Percentiles rank a stretch among this genome's conserved stretches.
Evolutionary conservation across 2,888 invertebrate species (phyloP).

Genomic region (Xanthia togata): DNA sequence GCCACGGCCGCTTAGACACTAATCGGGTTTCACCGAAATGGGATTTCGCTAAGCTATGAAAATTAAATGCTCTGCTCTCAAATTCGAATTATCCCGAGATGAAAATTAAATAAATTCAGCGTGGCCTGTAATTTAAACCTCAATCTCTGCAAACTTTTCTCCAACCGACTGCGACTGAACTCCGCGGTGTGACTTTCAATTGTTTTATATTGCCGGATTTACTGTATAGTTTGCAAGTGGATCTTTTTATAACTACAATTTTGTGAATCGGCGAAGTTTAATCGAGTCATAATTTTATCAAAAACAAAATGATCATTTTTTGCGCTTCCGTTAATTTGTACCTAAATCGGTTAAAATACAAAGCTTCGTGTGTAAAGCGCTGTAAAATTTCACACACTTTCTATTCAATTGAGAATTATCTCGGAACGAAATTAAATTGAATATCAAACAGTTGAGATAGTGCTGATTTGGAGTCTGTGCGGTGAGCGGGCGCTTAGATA

Average conservation of each 20-base stretch:
- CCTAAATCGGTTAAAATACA: conserved; percentile 32
- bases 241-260: conserved; percentile 35
- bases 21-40: conserved; percentile 82
- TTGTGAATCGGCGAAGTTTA: conserved; percentile 30
- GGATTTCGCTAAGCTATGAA: conserved; percentile 83
- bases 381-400: conserved; percentile 53
- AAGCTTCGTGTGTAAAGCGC: conserved; percentile 21
- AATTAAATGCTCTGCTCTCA: conserved; percentile 81
- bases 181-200: conserved; percentile 68
- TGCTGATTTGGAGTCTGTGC: conserved; percentile 80
- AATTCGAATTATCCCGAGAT: conserved; percentile 81
- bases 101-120: conserved; percentile 82
- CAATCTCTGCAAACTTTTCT: conserved; percentile 76
- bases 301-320: conserved; percentile 44
- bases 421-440: conserved; percentile 78
- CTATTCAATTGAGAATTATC: conserved; percentile 71
- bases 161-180: conserved; percentile 69
- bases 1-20: conserved; percentile 81
- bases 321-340: conserved; percentile 14
- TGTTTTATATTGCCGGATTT: conserved; percentile 57
- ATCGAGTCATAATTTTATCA: conserved; percentile 30
- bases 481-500: conserved; percentile 79
- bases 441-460: conserved; percentile 79
- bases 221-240: conserved; percentile 36
- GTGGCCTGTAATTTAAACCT: conserved; percentile 77